Conservation (phyloP, 2,797 vertebrate species). For the Morelia viridis region DNA sequence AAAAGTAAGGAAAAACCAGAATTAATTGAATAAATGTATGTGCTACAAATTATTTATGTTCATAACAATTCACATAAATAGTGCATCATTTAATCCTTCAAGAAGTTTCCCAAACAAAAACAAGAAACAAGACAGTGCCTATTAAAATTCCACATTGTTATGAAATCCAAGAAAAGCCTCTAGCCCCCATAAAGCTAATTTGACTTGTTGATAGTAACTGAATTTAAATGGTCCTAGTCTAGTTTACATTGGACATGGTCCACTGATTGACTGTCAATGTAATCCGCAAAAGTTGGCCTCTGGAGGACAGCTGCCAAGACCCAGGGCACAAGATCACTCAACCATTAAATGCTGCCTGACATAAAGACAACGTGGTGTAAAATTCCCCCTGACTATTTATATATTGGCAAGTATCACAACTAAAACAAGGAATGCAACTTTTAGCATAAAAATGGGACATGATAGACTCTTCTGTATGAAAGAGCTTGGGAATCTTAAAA, state of each 20-base stretch:
- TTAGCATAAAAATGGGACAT: constrained; percentile 57
- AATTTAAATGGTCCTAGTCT: constrained; percentile 62
- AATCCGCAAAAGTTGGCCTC: constrained; percentile 70
- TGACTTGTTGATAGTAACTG: constrained; percentile 64
- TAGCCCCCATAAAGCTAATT: constrained; percentile 61
- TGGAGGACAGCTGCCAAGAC: constrained; percentile 72
- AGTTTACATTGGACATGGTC: constrained; percentile 69
- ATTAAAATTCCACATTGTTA: constrained; percentile 59
- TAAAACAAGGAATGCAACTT: constrained; percentile 40
- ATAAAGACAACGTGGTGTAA: constrained; percentile 76
- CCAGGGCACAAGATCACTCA: constrained; percentile 69
- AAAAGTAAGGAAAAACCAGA: constrained; percentile 57
- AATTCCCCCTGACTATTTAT: constrained; percentile 75
- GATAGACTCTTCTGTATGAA: constrained; percentile 48
- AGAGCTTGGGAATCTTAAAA: neutral
- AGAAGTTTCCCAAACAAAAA: constrained; percentile 44
- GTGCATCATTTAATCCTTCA: constrained; percentile 39
- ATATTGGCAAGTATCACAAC: constrained; percentile 62
- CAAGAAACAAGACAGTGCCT: constrained; percentile 37
- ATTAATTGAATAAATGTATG: constrained; percentile 37
- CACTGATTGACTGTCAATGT: constrained; percentile 72
- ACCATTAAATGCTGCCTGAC: constrained; percentile 74
- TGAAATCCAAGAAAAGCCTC: constrained; percentile 53
- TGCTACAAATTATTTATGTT: constrained; percentile 40
- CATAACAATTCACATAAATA: constrained; percentile 37